Evolutionary conservation across 2,113 vertebrate genomes (phyloP).

Genomic region (Lipophrys pholis): DNA sequence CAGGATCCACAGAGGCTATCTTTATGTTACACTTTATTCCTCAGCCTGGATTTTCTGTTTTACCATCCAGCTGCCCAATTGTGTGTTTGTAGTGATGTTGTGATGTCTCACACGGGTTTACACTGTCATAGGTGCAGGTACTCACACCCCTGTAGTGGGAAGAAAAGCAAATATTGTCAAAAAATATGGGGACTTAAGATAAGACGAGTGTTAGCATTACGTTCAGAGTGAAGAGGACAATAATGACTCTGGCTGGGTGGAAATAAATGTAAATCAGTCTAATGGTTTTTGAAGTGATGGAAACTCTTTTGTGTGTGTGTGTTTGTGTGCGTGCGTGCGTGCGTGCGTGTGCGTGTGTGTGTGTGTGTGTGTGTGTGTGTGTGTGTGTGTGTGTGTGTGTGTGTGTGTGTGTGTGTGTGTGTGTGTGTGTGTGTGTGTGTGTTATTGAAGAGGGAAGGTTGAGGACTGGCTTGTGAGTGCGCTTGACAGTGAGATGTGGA

Average conservation of each 20-base stretch:
- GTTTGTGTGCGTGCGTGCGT: neutral
- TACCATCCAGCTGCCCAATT: neutral
- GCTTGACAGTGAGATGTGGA: neutral
- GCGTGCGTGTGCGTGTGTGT: neutral
- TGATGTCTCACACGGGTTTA: no score
- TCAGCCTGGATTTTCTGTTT: slow-evolving; percentile 32
- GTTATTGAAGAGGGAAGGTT: slow-evolving; percentile 1
- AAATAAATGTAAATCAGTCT: no score
- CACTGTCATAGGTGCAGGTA: no score
- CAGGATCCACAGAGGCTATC: slow-evolving; percentile 42
- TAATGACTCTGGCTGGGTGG: no score
- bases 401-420: neutral
- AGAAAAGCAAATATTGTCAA: no score
- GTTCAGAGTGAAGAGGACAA: no score
- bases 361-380: neutral
- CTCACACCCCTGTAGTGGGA: no score
- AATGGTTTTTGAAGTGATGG: no score
- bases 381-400: neutral
- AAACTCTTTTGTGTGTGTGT: slow-evolving; percentile 6
- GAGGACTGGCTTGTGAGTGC: slow-evolving; percentile 1
- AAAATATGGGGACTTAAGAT: no score
- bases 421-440: neutral
- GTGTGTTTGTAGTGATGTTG: no score
- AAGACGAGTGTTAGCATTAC: no score
- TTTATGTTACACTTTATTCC: slow-evolving; percentile 45